Percentiles rank a stretch among this genome's conserved stretches.
Conservation (phyloP, 2,888 invertebrate genomes). For the Colostygia pectinataria region DNA sequence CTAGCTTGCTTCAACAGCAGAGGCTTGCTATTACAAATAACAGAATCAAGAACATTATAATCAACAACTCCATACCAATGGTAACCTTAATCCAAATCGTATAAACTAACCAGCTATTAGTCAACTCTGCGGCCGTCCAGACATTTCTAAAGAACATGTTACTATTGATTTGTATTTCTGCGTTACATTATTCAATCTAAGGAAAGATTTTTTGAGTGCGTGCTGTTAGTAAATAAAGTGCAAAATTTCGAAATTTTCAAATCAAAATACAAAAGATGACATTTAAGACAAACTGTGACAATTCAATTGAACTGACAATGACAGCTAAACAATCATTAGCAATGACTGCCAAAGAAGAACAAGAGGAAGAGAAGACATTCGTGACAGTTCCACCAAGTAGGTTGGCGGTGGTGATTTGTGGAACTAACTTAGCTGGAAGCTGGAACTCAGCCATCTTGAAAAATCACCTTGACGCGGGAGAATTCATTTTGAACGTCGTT, state of each 20-base stretch:
- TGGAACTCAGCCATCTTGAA: no score
- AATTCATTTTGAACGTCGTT: no score
- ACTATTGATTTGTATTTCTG: slow-evolving; percentile 40
- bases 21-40: slow-evolving; percentile 52
- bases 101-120: slow-evolving; percentile 64
- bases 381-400: no score
- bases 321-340: no score
- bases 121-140: slow-evolving; percentile 63
- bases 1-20: slow-evolving; percentile 45
- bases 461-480: no score
- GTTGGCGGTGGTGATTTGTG: no score
- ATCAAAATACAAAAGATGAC: slow-evolving; percentile 30
- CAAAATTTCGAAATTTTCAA: slow-evolving; percentile 38
- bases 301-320: no score
- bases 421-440: no score
- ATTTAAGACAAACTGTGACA: no score
- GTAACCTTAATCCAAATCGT: slow-evolving; percentile 22
- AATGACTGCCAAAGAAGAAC: no score
- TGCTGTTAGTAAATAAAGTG: slow-evolving; percentile 1
- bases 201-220: slow-evolving; percentile 4
- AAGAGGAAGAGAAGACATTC: no score
- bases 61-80: background rate
- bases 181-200: slow-evolving; percentile 52
- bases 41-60: slow-evolving; percentile 33
- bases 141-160: slow-evolving; percentile 74